Conservation (phyloP, 2,797 vertebrate genomes). For the Lutjanus argentimaculatus region DNA sequence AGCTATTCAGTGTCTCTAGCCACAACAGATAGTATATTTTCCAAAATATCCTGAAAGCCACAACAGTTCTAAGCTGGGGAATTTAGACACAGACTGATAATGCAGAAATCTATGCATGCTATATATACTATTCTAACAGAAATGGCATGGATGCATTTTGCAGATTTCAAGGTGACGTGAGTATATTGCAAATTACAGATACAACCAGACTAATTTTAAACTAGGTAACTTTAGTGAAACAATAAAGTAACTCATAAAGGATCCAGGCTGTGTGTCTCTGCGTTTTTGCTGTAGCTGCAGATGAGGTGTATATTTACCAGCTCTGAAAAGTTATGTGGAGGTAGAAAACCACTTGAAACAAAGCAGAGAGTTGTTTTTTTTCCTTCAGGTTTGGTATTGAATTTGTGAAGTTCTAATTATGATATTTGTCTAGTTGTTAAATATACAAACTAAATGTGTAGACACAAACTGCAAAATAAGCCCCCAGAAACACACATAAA, state of each 20-base stretch:
- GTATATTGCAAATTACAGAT: neutral
- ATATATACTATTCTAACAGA: neutral
- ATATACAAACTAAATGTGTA: neutral
- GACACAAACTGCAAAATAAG: neutral
- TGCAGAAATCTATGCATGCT: neutral
- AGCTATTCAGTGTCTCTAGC: constrained; percentile 22
- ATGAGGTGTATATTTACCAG: neutral
- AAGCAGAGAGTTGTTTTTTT: neutral
- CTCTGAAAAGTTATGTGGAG: neutral
- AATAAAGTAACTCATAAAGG: neutral
- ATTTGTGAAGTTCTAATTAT: neutral
- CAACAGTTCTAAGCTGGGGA: neutral
- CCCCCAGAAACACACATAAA: too few relatives aligned
- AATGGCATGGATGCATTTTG: neutral
- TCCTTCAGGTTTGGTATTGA: neutral
- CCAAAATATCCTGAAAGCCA: neutral
- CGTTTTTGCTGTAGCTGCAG: neutral
- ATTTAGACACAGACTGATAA: neutral
- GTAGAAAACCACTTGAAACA: neutral
- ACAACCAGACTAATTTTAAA: neutral
- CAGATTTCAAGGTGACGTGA: constrained; percentile 4
- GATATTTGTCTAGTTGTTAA: neutral
- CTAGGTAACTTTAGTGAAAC: neutral
- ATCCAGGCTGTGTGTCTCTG: neutral
- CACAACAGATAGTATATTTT: constrained; percentile 29